Conservation (phyloP, 2,113 vertebrate species). For the Mobula birostris region DNA sequence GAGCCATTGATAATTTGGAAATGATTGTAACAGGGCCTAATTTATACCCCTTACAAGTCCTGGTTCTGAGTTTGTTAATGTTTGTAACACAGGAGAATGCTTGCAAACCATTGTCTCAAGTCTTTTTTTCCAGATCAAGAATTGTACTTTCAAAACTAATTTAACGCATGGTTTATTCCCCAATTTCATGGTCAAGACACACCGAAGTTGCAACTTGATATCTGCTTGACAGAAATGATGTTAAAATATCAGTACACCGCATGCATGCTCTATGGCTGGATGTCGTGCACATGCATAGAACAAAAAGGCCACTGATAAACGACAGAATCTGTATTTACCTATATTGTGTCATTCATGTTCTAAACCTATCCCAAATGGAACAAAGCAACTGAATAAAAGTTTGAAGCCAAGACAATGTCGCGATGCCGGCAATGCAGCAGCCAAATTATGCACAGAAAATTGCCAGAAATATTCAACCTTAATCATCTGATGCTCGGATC, state of each 20-base stretch:
- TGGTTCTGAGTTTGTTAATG: background rate
- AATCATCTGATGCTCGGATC: too few relatives aligned
- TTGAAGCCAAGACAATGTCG: too few relatives aligned
- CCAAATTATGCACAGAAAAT: too few relatives aligned
- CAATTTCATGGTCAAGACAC: background rate
- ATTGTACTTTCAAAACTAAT: background rate
- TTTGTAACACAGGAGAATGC: background rate
- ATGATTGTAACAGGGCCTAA: too few relatives aligned
- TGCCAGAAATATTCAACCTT: too few relatives aligned
- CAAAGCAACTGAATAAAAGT: background rate
- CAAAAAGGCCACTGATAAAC: background rate
- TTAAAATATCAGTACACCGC: background rate
- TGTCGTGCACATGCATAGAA: background rate
- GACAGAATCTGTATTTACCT: background rate
- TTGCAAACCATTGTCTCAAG: background rate
- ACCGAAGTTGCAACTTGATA: background rate
- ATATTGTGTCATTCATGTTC: background rate
- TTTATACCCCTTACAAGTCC: too few relatives aligned
- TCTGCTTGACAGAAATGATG: background rate
- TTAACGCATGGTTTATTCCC: background rate
- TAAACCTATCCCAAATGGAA: background rate
- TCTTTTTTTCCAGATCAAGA: background rate
- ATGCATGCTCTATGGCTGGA: background rate
- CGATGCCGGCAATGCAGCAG: too few relatives aligned
- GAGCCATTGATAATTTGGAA: too few relatives aligned